Evolutionary conservation across 2,888 invertebrate genomes (phyloP), one percentile per base, ranked within the genome.

Genomic region (Catocala nupta): DNA sequence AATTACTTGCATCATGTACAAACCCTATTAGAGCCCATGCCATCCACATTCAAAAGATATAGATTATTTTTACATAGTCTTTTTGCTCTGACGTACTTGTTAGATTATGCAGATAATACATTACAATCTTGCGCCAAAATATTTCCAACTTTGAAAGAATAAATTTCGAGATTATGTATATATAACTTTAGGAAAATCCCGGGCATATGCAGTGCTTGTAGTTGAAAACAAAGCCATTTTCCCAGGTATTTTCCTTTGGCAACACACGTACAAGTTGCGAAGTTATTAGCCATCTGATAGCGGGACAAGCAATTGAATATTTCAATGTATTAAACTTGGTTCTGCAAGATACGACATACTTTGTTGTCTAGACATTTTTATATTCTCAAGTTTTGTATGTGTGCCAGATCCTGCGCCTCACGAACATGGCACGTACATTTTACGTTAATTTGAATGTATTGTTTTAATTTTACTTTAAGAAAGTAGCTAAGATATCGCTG

Each of bases 241-340:
- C 59, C 65, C 71, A 83, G 82, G 80, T 83, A 82, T 81, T 80
- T 81, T 81, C 75, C 65, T 72, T 73, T 74, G 73, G 75, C 71
- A 77, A 71, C 80, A 74, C 73, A 81, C 78, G 85, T 62, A 75
- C 56, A 83, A 86, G 75, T 87, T 86, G 77, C 59, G 50, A 81
- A 85, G 76, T 81, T 83, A 85, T 81, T 79, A 79, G 72, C 76
- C 62, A 84, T 84, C 82, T 72, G 85, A 85, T 85, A 83, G 75
- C 63, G 64, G 63, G 68, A 74, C 78, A 78, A 72, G 75, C 81
- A 82, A 86, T 87, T 84, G 85, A 84, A 83, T 83, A 81, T 81
- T 75, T 73, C 79, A 80, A 78, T 82, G 75, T 81, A 83, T 81
- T 79, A 75, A 73, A 78, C 70, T 73, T 67, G 63, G 55, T 65